Percentiles rank a stretch among this genome's conserved stretches.
Evolutionary conservation across 2,797 vertebrate genomes (phyloP).

Genomic region (Sebastes matsubarae): DNA sequence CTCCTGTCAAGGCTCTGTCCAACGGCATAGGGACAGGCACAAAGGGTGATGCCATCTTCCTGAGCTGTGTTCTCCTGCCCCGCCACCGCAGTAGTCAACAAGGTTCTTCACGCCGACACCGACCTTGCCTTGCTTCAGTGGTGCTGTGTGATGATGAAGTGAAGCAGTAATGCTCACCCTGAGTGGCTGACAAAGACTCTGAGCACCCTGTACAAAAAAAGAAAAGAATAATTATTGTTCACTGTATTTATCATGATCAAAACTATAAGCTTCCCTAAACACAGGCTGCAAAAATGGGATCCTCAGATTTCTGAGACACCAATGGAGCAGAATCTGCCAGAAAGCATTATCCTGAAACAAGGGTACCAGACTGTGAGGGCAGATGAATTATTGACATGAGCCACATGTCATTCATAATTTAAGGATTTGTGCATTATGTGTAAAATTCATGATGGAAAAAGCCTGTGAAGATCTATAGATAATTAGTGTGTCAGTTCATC

Average conservation of each 20-base stretch:
- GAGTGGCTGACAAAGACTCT: not conserved
- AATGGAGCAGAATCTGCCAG: not conserved
- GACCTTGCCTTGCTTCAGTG: not conserved
- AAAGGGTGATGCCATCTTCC: constrained; percentile 78
- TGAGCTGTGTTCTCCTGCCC: constrained; percentile 25
- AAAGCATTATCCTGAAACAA: not conserved
- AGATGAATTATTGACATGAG: constrained; percentile 61
- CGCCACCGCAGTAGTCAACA: constrained; percentile 6
- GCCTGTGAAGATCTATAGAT: not conserved
- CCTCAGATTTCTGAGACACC: not conserved
- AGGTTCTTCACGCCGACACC: not conserved
- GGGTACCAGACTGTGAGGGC: constrained; percentile 16
- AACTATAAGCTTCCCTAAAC: not conserved
- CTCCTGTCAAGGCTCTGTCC: constrained; percentile 55
- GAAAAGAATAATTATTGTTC: not conserved
- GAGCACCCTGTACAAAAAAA: constrained; percentile 20
- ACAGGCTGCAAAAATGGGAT: not conserved
- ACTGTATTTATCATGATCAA: not conserved
- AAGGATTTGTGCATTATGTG: constrained; percentile 21
- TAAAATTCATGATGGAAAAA: constrained; percentile 20
- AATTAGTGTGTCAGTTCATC: not conserved
- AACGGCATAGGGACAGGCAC: constrained; percentile 78
- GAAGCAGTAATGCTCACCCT: not conserved
- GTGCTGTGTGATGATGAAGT: not conserved
- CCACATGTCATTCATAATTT: constrained; percentile 44